Evolutionary conservation across 2,797 vertebrate genomes (phyloP).

Genomic region (Rhynchotus rufescens): DNA sequence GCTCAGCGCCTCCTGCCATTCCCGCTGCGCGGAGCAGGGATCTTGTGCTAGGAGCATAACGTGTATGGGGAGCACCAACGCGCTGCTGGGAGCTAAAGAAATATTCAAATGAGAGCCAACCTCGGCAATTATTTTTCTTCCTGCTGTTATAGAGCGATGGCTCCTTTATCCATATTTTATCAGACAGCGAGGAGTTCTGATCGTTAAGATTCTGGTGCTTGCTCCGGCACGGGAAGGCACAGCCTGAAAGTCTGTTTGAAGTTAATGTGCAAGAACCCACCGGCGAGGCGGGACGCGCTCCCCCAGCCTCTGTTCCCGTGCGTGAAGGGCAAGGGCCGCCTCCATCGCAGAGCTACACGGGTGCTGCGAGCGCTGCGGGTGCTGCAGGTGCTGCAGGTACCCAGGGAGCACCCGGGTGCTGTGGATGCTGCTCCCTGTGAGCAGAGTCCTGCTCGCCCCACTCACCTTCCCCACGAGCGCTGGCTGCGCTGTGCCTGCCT

Average conservation of each 20-base stretch:
- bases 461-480: slow-evolving; percentile 55
- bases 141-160: slow-evolving; percentile 68
- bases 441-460: slow-evolving; percentile 34
- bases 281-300: neutral
- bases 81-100: slow-evolving; percentile 39
- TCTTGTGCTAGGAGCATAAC: neutral
- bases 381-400: too few relatives aligned
- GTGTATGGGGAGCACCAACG: slow-evolving; percentile 1
- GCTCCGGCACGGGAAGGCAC: slow-evolving; percentile 41
- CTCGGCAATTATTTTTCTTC: slow-evolving; percentile 74
- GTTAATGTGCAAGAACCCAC: neutral
- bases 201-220: slow-evolving; percentile 65
- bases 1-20: neutral
- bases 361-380: too few relatives aligned
- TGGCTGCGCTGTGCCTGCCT: slow-evolving; percentile 62
- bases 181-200: slow-evolving; percentile 60
- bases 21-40: neutral
- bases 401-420: too few relatives aligned
- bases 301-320: neutral
- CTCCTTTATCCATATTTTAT: slow-evolving; percentile 77
- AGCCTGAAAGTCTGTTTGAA: slow-evolving; percentile 61
- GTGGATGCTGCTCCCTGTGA: too few relatives aligned
- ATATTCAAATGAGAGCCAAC: slow-evolving; percentile 69
- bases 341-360: too few relatives aligned
- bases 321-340: too few relatives aligned